Percentiles rank a stretch among this genome's conserved stretches.
Evolutionary conservation across 2,113 vertebrate genomes (phyloP).

Genomic region (Ceuthmochares aereus): DNA sequence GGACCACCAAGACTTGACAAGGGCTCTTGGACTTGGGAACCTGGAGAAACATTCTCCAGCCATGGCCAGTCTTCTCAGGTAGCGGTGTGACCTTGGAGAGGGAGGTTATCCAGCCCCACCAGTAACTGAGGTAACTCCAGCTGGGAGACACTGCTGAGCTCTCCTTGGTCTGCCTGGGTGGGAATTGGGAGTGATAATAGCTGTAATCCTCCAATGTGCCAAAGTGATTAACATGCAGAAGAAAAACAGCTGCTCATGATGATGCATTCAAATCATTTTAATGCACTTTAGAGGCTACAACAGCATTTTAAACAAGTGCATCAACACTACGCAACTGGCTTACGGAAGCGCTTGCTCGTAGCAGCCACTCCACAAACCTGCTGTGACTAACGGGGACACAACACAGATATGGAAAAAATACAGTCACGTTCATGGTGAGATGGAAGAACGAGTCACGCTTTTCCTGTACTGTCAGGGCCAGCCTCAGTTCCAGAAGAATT

Average conservation of each 20-base stretch:
- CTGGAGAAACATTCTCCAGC: not conserved
- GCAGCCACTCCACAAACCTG: not conserved
- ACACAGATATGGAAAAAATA: not conserved
- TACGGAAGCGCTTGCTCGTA: not conserved
- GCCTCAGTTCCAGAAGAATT: not conserved
- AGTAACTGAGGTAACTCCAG: no score
- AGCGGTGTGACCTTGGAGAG: not conserved
- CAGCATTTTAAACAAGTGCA: not conserved
- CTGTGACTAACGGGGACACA: not conserved
- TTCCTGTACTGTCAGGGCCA: not conserved
- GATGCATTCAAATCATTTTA: not conserved
- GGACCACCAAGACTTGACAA: no score
- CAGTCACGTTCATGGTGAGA: not conserved
- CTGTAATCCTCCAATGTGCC: not conserved
- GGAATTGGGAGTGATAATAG: not conserved
- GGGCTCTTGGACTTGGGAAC: not conserved
- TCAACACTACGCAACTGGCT: not conserved
- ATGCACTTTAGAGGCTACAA: conserved; percentile 17
- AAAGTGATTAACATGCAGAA: not conserved
- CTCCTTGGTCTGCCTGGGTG: not conserved
- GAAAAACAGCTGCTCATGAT: not conserved
- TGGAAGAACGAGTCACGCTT: not conserved
- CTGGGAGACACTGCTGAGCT: not conserved
- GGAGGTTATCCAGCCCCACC: not conserved
- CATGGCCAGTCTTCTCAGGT: no score